These are phyloP conservation scores for Coelopa pilipes DNA, from an alignment of 2,888 invertebrate genomes.

Conservation along the genomic window DNA sequence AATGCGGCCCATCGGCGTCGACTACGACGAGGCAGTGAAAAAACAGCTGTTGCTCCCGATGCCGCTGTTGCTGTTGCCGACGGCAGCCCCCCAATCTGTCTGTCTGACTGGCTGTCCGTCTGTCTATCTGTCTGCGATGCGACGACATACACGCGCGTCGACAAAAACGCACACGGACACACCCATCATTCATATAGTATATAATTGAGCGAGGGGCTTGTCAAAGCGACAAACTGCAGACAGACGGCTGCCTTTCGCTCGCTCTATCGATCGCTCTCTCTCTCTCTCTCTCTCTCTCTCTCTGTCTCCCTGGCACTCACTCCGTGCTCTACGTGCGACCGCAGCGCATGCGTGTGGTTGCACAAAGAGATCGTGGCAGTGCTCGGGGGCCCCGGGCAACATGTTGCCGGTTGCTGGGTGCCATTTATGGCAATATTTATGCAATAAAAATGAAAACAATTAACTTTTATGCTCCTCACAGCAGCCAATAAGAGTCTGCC, in stretches of 20 bases:
- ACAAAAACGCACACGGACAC: neutral
- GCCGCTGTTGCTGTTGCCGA: too few relatives aligned
- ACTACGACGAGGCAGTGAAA: neutral
- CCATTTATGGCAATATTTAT: slow-evolving; percentile 27
- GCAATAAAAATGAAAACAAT: slow-evolving; percentile 18
- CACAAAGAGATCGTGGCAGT: neutral
- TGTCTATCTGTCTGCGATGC: neutral
- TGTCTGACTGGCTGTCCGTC: neutral
- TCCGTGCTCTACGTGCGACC: neutral
- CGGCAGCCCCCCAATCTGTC: neutral
- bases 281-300: too few relatives aligned
- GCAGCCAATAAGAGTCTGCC: too few relatives aligned
- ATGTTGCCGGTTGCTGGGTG: slow-evolving; percentile 14
- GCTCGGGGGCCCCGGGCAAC: slow-evolving; percentile 6
- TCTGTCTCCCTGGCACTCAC: too few relatives aligned
- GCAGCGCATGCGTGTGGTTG: slow-evolving; percentile 8
- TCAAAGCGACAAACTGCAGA: slow-evolving; percentile 5
- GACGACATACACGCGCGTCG: neutral
- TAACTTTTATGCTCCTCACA: slow-evolving; percentile 10
- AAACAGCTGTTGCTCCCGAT: neutral
- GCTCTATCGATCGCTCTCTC: too few relatives aligned
- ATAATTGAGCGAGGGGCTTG: slow-evolving; percentile 21
- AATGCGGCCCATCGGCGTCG: neutral
- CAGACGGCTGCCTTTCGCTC: neutral
- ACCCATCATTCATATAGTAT: slow-evolving; percentile 9